Evolutionary conservation across 64 coral and sea anemone species (phyloP).

Genomic region (Montipora capricornis): DNA sequence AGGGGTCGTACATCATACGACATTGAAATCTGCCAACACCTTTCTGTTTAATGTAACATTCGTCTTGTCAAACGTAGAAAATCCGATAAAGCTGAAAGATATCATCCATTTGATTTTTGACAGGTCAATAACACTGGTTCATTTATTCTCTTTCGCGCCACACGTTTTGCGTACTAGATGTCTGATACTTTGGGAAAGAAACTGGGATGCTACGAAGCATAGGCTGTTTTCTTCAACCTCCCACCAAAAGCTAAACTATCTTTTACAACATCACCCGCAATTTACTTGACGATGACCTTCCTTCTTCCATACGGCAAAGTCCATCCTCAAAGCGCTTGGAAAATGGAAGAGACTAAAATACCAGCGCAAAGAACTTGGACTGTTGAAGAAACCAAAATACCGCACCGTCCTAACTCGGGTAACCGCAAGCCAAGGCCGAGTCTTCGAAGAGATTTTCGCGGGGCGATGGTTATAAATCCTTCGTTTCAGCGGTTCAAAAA

Average conservation of each 20-base stretch:
- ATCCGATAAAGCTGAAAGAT: too few species aligned
- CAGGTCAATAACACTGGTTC: neutral
- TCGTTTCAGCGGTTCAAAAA: neutral
- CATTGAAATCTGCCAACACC: too few species aligned
- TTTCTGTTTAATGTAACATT: neutral
- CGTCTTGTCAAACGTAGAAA: neutral
- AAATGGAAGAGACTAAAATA: conserved; percentile 35
- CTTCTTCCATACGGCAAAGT: neutral
- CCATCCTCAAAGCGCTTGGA: conserved; percentile 9
- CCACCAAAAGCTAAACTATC: neutral
- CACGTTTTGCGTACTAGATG: neutral
- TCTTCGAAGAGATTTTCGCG: neutral
- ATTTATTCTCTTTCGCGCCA: neutral
- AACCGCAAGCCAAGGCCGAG: neutral
- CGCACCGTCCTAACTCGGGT: conserved; percentile 3
- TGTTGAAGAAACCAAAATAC: conserved; percentile 10
- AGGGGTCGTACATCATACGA: too few species aligned
- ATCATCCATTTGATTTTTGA: neutral
- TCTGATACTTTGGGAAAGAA: neutral
- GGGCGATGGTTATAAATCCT: neutral
- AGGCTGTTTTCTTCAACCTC: neutral
- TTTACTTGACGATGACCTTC: neutral
- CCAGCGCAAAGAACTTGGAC: conserved; percentile 24
- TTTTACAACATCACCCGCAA: neutral
- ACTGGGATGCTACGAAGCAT: neutral